Percentiles rank a stretch among this genome's conserved stretches.
Evolutionary conservation across 2,113 vertebrate genomes (phyloP).

Genomic region (Oreotragus oreotragus): DNA sequence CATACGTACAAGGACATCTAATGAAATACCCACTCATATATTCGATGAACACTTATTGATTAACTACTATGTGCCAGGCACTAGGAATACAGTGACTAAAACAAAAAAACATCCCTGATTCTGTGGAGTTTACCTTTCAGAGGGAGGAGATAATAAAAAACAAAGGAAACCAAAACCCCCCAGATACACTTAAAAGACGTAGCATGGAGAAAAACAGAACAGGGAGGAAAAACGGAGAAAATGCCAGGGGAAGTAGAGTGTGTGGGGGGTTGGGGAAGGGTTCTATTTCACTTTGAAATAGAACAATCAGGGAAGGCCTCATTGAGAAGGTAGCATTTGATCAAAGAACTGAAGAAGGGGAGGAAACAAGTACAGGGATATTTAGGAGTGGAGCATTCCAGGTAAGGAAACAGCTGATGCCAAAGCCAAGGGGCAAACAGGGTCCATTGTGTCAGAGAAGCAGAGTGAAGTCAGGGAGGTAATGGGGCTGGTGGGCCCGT

Average conservation of each 20-base stretch:
- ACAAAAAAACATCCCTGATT: not conserved
- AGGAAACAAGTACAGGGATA: not conserved
- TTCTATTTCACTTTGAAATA: not conserved
- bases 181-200: not conserved
- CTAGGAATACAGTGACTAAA: not conserved
- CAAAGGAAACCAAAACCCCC: not conserved
- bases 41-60: not conserved
- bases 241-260: not conserved
- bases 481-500: not conserved
- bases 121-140: not conserved
- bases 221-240: not conserved
- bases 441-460: not conserved
- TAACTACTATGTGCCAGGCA: not conserved
- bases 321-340: not conserved
- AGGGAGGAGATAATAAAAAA: not conserved
- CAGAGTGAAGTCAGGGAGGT: not conserved
- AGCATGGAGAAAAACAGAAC: not conserved
- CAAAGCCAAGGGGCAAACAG: not conserved
- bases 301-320: not conserved
- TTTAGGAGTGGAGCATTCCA: not conserved
- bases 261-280: fast-evolving
- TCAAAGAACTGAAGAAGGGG: not conserved
- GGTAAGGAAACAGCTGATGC: too few species aligned
- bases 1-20: not conserved
- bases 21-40: not conserved